Evolutionary conservation across 2,888 invertebrate genomes (phyloP), one percentile per base, ranked within the genome.

Genomic region (Clivina fossor): DNA sequence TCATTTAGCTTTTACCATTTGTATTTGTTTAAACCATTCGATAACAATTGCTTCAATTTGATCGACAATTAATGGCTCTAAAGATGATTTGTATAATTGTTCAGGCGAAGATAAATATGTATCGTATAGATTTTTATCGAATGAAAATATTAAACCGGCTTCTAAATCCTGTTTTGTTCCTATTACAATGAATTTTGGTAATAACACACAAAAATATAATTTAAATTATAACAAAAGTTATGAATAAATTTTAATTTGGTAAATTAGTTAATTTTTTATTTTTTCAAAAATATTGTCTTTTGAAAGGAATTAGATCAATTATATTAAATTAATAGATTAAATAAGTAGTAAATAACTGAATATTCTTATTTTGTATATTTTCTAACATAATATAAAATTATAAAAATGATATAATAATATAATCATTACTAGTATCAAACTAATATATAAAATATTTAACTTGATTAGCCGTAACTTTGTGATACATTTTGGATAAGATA

Each of bases 21-120:
- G 85, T 62, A 90, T 86, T 66, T 83, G 80, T 64, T 81, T 84
- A 58, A 83, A 77, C 90, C 90, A 90, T 58, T 78, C 75, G 54
- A 80, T 78, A 2, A 88, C 85, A 62, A 73, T 80, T 3, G 76
- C 70, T 66, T 89, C 88, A 1, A 86, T 80, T 65, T 79, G 76
- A 59, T 77, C 73, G 4, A 88, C 77, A 16, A 84, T 78, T 24
- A 79, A 74, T 1, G 80, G 78, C 65, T 83, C 81, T 16, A 78
- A 80, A 2, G 84, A 76, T 13, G 80, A 80, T 0, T 66, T 64
- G 64, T 81, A 80, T 68, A 87, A 80, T 67, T 81, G 80, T 26
- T 79, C 79, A 0, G 78, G 74, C 30, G 77, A 80, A 1, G 78
- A 73, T 16, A 87, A 72, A 63, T 80, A 78, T 20, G 81, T 79